A percentile compares a stretch with the other conserved stretches of the same genome.
Evolutionary conservation across 2,888 invertebrate species (phyloP).

Genomic region (Agriopis marginaria): DNA sequence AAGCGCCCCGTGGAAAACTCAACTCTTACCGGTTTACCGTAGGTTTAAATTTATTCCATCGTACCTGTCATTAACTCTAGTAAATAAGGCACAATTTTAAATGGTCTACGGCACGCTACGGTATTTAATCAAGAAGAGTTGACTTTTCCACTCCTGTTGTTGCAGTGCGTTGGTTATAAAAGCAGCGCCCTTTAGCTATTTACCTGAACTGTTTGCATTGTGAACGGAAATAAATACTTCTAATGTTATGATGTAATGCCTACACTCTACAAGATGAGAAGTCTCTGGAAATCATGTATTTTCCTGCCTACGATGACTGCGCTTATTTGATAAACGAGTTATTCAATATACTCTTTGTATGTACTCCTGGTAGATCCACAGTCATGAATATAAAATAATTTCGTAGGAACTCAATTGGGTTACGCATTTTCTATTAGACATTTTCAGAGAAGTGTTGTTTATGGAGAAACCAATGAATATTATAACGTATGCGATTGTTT

Average conservation of each 20-base stretch:
- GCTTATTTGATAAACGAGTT: conserved; percentile 6
- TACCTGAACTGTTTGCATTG: background rate
- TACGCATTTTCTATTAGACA: conserved; percentile 36
- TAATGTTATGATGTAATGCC: background rate
- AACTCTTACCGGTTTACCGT: too few relatives aligned
- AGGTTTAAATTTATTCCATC: too few relatives aligned
- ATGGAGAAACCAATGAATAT: conserved; percentile 42
- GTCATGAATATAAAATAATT: conserved; percentile 29
- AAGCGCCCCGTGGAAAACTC: too few relatives aligned
- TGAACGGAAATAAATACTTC: background rate
- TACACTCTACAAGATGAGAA: background rate
- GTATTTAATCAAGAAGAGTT: too few relatives aligned
- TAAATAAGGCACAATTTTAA: too few relatives aligned
- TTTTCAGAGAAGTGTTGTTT: conserved; percentile 37
- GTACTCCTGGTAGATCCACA: conserved; percentile 11
- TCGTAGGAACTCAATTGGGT: conserved; percentile 16
- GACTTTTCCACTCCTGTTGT: too few relatives aligned
- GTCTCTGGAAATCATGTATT: background rate
- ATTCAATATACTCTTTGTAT: conserved; percentile 13
- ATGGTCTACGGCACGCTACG: too few relatives aligned
- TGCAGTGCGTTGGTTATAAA: too few relatives aligned
- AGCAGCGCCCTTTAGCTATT: background rate
- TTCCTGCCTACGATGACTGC: background rate
- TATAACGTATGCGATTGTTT: conserved; percentile 41
- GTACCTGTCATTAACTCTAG: too few relatives aligned